phyloP scores from a whole-genome alignment of 1,140 invertebrate genomes.

The Pseudobourletiella spinata region DNA sequence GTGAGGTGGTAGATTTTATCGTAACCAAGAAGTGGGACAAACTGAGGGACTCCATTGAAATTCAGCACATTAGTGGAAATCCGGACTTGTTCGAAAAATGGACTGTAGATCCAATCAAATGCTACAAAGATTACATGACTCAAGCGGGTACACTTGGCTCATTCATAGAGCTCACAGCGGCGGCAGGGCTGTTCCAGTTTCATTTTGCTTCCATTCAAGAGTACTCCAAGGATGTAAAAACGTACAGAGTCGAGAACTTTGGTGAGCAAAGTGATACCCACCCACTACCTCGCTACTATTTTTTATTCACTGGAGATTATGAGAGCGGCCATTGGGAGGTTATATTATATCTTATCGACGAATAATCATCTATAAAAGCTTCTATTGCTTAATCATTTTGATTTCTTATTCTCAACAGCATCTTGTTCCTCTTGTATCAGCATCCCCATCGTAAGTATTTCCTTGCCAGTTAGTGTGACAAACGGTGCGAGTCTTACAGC shows the following conservation, averaged over 20 bases:
- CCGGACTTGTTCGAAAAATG: not conserved
- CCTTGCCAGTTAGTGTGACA: too few species aligned
- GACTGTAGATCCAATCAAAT: conserved; percentile 1
- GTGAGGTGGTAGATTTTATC: conserved; percentile 7
- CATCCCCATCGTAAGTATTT: too few species aligned
- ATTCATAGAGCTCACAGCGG: conserved; percentile 13
- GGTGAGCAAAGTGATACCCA: too few species aligned
- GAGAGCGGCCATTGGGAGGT: conserved; percentile 20
- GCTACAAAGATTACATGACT: conserved; percentile 11
- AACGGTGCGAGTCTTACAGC: too few species aligned
- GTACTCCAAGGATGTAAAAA: not conserved
- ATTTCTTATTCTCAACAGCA: too few species aligned
- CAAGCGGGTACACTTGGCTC: conserved; percentile 9
- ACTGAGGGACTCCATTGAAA: conserved; percentile 10
- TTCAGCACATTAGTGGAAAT: conserved; percentile 16
- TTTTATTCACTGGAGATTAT: conserved; percentile 17
- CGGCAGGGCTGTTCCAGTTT: conserved; percentile 8
- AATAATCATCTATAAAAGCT: too few species aligned
- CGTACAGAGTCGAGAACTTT: conserved; percentile 16
- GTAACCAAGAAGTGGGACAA: conserved; percentile 6
- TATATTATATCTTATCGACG: too few species aligned
- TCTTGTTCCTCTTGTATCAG: not conserved
- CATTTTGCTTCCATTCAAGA: conserved; percentile 21
- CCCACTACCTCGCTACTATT: too few species aligned
- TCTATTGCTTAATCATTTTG: too few species aligned